These are phyloP conservation scores for Zonitis immaculata DNA, from an alignment of 2,888 invertebrate genomes.

Conservation along the genomic window DNA sequence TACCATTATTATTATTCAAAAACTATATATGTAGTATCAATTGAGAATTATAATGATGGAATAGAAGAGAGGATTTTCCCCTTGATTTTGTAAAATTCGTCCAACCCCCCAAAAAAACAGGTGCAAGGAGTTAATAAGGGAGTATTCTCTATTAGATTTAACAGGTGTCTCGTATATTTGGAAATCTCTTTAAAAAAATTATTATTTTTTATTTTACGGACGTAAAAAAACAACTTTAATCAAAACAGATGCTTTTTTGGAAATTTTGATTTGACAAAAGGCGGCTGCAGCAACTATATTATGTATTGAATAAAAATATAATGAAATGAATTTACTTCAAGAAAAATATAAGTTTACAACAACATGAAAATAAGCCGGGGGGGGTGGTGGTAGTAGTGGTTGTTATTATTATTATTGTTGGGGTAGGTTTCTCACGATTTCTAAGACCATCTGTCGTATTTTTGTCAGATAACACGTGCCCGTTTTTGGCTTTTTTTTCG, in stretches of 20 bases:
- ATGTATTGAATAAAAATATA: conserved; percentile 8
- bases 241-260: conserved; percentile 1
- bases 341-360: conserved; percentile 10
- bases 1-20: no score
- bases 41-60: neutral
- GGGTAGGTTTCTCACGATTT: conserved; percentile 17
- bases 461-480: conserved; percentile 17
- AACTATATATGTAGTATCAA: no score
- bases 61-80: neutral
- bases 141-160: conserved; percentile 26
- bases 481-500: conserved; percentile 9
- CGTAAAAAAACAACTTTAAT: neutral
- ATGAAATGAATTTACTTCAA: conserved; percentile 7
- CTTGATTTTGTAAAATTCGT: conserved; percentile 1
- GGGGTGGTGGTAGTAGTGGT: no score
- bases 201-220: no score
- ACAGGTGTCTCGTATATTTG: conserved; percentile 28
- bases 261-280: conserved; percentile 7
- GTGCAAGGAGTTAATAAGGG: conserved; percentile 14
- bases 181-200: conserved; percentile 14
- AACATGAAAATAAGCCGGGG: neutral
- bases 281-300: conserved; percentile 2
- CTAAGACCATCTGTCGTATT: conserved; percentile 13
- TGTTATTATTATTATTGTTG: conserved; percentile 3
- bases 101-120: conserved; percentile 10